Evolutionary conservation across 2,113 vertebrate genomes (phyloP).

Genomic region (Pseudopodoces humilis): DNA sequence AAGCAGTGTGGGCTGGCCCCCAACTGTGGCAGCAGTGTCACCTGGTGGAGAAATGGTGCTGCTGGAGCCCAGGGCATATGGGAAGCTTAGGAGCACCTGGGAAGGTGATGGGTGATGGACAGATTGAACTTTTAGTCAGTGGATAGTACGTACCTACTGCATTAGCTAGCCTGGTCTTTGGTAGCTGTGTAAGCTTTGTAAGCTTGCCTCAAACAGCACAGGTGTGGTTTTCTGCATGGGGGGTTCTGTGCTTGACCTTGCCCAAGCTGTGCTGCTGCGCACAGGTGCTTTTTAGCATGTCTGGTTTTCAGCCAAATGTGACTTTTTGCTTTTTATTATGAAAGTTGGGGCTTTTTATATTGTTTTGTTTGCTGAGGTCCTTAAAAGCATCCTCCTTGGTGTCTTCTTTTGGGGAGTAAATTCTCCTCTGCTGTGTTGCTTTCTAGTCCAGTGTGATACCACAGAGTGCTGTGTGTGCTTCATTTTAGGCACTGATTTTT

Average conservation of each 20-base stretch:
- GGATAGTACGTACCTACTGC: not conserved
- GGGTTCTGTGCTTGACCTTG: not conserved
- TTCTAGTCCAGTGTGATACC: not conserved
- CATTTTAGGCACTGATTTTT: not conserved
- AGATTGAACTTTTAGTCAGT: not conserved
- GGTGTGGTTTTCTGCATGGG: not conserved
- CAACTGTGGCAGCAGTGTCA: not conserved
- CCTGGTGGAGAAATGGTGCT: not conserved
- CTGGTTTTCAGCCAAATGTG: not conserved
- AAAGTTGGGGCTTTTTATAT: not conserved
- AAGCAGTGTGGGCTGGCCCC: not conserved
- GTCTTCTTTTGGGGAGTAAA: not conserved
- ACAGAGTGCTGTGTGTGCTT: not conserved
- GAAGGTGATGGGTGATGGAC: not conserved
- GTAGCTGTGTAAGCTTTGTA: not conserved
- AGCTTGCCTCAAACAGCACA: not conserved
- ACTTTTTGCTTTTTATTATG: not conserved
- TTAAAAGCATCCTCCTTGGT: not conserved
- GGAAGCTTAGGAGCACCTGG: not conserved
- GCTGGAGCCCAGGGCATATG: accelerated
- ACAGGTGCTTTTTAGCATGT: not conserved
- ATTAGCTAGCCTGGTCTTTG: not conserved
- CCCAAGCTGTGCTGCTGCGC: not conserved
- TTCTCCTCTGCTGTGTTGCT: not conserved
- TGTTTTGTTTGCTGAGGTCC: not conserved